Evolutionary conservation across 92 coral and sea anemone species (phyloP).

Genomic region (Parazoanthus darwini): DNA sequence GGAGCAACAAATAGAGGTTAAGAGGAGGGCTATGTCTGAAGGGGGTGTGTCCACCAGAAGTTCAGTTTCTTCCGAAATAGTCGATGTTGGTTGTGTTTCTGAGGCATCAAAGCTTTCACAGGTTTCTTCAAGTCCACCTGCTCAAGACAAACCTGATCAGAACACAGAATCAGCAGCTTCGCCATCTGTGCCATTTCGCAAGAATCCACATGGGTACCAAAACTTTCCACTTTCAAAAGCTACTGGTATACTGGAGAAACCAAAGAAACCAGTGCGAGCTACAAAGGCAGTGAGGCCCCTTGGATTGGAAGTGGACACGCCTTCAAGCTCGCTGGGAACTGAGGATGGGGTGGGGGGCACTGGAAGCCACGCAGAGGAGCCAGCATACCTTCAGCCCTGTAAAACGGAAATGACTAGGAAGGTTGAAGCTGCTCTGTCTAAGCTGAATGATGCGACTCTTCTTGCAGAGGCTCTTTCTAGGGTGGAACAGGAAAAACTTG

Average conservation of each 20-base stretch:
- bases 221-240: conserved; percentile 85
- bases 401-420: conserved; percentile 69
- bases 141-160: conserved; percentile 1
- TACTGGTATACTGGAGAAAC: conserved; percentile 62
- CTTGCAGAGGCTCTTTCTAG: conserved; percentile 87
- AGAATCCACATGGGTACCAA: conserved; percentile 66
- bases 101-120: conserved; percentile 7
- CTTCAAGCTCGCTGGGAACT: not conserved
- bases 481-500: conserved; percentile 86
- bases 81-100: not conserved
- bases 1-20: conserved; percentile 52
- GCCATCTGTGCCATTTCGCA: conserved; percentile 55
- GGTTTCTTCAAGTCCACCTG: conserved; percentile 12
- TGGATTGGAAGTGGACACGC: conserved; percentile 37
- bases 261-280: conserved; percentile 73
- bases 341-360: conserved; percentile 6
- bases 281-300: conserved; percentile 77
- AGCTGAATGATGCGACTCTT: conserved; percentile 82
- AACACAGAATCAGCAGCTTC: conserved; percentile 41
- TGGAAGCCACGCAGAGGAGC: conserved; percentile 46
- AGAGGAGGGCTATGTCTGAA: conserved; percentile 41
- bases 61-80: conserved; percentile 44
- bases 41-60: conserved; percentile 34
- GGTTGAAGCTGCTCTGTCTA: conserved; percentile 82
- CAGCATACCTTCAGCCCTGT: conserved; percentile 80